Conservation (phyloP, 2,113 vertebrate species). For the Mus musculus region DNA sequence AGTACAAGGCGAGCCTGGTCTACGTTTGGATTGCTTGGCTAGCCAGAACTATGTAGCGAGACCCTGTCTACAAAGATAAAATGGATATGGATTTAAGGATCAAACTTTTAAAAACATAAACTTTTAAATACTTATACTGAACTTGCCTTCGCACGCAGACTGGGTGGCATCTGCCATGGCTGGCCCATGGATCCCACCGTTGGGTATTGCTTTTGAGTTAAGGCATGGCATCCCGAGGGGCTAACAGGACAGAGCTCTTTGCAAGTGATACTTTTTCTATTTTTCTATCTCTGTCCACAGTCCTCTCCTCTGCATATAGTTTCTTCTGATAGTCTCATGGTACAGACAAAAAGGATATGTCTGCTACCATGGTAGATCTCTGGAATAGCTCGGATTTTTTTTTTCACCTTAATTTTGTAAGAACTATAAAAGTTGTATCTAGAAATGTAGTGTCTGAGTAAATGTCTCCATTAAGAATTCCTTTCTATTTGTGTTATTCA, state of each 20-base stretch:
- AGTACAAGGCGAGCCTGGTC: neutral
- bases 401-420: neutral
- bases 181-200: neutral
- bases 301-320: neutral
- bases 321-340: neutral
- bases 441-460: neutral
- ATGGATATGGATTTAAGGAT: neutral
- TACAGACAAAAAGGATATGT: neutral
- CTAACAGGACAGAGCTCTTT: constrained; percentile 37
- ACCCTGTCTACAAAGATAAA: neutral
- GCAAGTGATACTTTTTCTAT: constrained; percentile 27
- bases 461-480: neutral
- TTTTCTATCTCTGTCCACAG: constrained; percentile 39
- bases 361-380: neutral
- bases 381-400: neutral
- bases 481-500: neutral
- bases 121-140: constrained; percentile 19
- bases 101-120: neutral
- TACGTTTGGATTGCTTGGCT: neutral
- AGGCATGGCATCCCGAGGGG: neutral
- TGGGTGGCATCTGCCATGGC: neutral
- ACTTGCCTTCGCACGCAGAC: neutral
- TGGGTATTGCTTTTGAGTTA: constrained; percentile 59
- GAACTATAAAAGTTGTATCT: neutral
- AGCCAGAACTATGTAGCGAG: neutral